Base-by-base conservation (phyloP, 92 coral and sea anemone species). In the Zoanthus solanderi region DNA sequence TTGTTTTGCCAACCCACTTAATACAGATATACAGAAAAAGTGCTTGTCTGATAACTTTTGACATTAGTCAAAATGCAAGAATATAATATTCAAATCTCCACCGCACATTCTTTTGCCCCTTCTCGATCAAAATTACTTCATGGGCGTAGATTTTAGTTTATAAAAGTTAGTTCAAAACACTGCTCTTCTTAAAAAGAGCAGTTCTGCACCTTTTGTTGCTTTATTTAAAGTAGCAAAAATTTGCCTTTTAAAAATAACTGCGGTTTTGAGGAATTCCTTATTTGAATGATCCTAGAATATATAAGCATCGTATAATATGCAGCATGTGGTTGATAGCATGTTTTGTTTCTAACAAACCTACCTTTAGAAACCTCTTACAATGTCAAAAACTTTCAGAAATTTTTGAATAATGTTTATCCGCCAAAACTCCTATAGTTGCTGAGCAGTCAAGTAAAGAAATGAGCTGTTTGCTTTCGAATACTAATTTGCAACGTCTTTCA, bases 401-500 rank as follows among this genome's bases (percentile, higher is more conserved):
- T 50, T 53, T 11, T 42, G 12, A 29, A 29, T 50, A 79, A 42
- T 32, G 42, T 65, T 31, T 46, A 28, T 66, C 48, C 75, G 56
- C 10, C 12, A 50, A 30, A 58, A 81, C 47, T 9, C 61, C 42
- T 37, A 67, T 71, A 46, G 56, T 65, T 63, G 69, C 69, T 23
- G 85, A 66, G 18, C 85, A 66, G 75, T 48, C 58, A n/a, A 65
- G 32, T 66, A 91, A 91, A 88, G 76, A 83, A 28, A 34, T n/a
- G 46, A 66, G 77, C 87, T 91, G 79, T 87, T 83, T 87, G 86
- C 53, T 78, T 75, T 75, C 28, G 78, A 83, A 90, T 88, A 90
- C 88, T 90, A 79, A 73, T 83, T 82, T 71, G 53, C 69, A 85
- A 54, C 66, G 23, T 45, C 85, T 81, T 81, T 81, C 85, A 90